Base-by-base conservation (phyloP, 1,140 invertebrate species). In the Megathymus violae region DNA sequence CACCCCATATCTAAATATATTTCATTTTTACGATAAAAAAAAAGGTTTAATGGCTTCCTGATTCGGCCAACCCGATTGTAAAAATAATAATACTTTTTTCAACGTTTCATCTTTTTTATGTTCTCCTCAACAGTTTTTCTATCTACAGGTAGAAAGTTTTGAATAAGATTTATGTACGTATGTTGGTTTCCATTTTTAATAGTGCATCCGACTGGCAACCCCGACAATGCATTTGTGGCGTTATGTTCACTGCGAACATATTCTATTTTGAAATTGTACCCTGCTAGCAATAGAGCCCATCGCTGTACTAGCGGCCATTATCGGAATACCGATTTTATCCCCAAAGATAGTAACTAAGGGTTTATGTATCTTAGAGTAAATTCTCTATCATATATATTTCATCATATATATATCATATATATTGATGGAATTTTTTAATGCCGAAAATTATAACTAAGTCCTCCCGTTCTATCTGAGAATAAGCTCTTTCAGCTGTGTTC, bases 371-470 rank as follows among this genome's bases (percentile, higher is more conserved):
- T 38, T 6, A 67, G 19, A 1, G 6, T 38, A 41, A 63, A 36
- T 36, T 36, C 40, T 4, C 66, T 76, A 14, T 62, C 65, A 25
- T 64, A 64, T 6, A n/a, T n/a, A n/a, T n/a, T n/a, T n/a, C n/a
- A n/a, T n/a, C n/a, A n/a, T n/a, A n/a, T n/a, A n/a, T n/a, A n/a
- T n/a, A n/a, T n/a, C n/a, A n/a, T n/a, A 69, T 10, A 22, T 64
- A 69, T 15, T 69, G 66, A 31, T 69, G 67, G 19, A 64, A 64
- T 36, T 91, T 69, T 31, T 60, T 70, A 6, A 80, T 36, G 0
- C 64, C 72, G 46, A 67, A 79, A 22, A 80, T 56, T n/a, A 80
- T 75, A 3, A 71, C 63, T 14, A 71, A 54, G 0, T 71, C 78
- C 34, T 82, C 75, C n/a, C 54, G 36, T 6, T 82, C 73, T 3